A percentile compares a stretch with the other conserved stretches of the same genome.
phyloP scores from a whole-genome alignment of 53 echinoderm and acorn worm species.

The Patiria pectinifera region DNA sequence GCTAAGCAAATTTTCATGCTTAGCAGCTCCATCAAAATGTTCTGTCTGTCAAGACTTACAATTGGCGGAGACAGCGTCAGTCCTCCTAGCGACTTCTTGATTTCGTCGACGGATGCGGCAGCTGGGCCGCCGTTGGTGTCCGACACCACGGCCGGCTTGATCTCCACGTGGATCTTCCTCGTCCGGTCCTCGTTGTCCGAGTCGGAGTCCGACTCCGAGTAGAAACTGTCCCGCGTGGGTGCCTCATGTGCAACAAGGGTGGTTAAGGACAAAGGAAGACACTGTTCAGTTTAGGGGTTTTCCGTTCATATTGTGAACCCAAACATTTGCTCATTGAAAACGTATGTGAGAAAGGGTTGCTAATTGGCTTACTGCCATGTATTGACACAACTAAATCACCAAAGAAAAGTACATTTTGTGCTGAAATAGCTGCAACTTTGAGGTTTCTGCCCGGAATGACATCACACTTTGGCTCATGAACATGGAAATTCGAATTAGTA shows the following conservation, averaged over 20 bases:
- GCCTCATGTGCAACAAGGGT: slow-evolving; percentile 41
- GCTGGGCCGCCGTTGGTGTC: slow-evolving; percentile 61
- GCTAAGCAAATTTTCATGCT: too few relatives aligned
- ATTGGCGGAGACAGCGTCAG: slow-evolving; percentile 87
- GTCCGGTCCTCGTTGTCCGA: slow-evolving; percentile 78
- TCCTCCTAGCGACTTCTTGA: slow-evolving; percentile 85
- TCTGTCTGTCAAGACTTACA: slow-evolving; percentile 20
- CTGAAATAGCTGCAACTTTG: too few relatives aligned
- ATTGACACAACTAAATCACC: not conserved
- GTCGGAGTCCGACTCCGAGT: slow-evolving; percentile 91
- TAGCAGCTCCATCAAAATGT: too few relatives aligned
- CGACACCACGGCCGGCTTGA: slow-evolving; percentile 79
- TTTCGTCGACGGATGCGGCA: slow-evolving; percentile 90
- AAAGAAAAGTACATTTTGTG: not conserved
- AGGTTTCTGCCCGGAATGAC: too few relatives aligned
- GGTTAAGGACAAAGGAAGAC: slow-evolving; percentile 30
- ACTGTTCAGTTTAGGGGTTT: too few relatives aligned
- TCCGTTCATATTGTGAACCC: too few relatives aligned
- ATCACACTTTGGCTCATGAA: too few relatives aligned
- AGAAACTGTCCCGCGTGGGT: slow-evolving; percentile 71
- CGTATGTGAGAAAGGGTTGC: too few relatives aligned
- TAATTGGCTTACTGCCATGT: too few relatives aligned
- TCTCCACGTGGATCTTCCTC: slow-evolving; percentile 92
- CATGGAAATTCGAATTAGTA: too few relatives aligned
- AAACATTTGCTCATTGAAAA: too few relatives aligned